phyloP scores from a whole-genome alignment of 1,140 invertebrate genomes.

The Drosophila albomicans region DNA sequence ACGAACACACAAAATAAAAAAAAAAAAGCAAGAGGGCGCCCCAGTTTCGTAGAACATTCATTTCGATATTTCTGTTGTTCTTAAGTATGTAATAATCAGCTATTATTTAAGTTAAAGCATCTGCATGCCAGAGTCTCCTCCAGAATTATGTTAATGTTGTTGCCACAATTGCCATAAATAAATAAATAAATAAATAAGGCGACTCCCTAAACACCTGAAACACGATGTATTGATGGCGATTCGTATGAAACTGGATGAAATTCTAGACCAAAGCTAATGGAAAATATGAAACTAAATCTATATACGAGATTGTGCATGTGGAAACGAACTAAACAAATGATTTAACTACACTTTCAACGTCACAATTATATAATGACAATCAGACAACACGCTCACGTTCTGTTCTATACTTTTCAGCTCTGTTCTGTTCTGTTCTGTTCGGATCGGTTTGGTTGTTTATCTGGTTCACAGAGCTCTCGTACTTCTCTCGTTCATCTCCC shows the following conservation, averaged over 20 bases:
- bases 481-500: background rate
- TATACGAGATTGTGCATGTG: background rate
- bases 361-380: constrained; percentile 18
- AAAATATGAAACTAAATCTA: constrained; percentile 12
- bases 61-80: background rate
- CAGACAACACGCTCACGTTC: background rate
- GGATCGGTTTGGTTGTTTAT: constrained; percentile 5
- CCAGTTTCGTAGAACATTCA: constrained; percentile 20
- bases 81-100: constrained; percentile 25
- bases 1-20: background rate
- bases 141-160: constrained; percentile 23
- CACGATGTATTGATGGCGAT: background rate
- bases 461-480: background rate
- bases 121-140: background rate
- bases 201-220: constrained; percentile 13
- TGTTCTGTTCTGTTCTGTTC: background rate
- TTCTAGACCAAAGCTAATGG: constrained; percentile 5
- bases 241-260: constrained; percentile 20
- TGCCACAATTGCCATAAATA: constrained; percentile 12
- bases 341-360: background rate
- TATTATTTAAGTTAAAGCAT: constrained; percentile 21
- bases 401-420: too few relatives aligned
- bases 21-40: constrained; percentile 15
- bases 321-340: too few relatives aligned
- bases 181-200: constrained; percentile 3